phyloP scores from a whole-genome alignment of 2,113 vertebrate species.

The Panthera tigris region DNA sequence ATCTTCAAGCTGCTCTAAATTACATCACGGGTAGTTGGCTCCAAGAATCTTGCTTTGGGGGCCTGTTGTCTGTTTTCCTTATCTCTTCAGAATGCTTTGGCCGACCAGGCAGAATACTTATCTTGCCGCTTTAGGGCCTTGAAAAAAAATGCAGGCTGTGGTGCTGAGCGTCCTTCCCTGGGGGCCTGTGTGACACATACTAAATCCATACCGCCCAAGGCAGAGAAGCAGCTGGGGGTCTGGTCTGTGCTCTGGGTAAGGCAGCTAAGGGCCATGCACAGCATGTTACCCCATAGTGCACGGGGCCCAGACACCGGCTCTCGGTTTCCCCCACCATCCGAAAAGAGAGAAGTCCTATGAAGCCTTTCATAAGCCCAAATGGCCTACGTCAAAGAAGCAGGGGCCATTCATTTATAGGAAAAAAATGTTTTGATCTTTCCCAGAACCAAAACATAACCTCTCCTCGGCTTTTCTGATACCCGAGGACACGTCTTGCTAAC shows the following conservation, averaged over 20 bases:
- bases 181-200: background rate
- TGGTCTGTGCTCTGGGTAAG: background rate
- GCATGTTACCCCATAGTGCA: background rate
- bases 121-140: conserved; percentile 28
- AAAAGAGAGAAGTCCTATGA: background rate
- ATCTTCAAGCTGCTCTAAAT: conserved; percentile 22
- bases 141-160: conserved; percentile 46
- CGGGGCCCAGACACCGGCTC: rapidly evolving
- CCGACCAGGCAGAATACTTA: conserved; percentile 31
- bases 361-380: background rate
- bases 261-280: background rate
- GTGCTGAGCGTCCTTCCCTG: background rate
- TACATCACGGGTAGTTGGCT: conserved; percentile 31
- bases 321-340: background rate
- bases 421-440: background rate
- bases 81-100: conserved; percentile 23
- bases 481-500: background rate
- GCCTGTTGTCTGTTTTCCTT: conserved; percentile 19
- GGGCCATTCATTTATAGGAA: background rate
- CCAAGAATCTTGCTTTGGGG: background rate
- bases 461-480: background rate
- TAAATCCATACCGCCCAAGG: background rate
- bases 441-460: background rate
- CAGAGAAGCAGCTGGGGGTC: background rate
- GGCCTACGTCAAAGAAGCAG: background rate